A percentile compares a stretch with the other conserved stretches of the same genome.
Evolutionary conservation across 1,140 invertebrate genomes (phyloP).

Genomic region (Frieseomelitta varia): DNA sequence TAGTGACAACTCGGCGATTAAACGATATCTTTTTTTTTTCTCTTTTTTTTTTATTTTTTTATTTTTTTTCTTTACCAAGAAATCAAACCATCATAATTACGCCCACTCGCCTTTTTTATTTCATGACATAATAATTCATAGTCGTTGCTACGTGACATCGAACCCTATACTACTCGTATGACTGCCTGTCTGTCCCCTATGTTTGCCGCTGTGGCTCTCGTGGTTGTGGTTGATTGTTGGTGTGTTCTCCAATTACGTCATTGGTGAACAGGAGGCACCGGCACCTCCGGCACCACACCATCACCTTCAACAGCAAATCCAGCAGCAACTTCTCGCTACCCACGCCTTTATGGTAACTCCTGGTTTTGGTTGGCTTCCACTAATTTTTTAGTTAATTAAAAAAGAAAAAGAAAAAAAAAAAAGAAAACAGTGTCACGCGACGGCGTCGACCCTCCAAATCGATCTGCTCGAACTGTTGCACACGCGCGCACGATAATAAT

Average conservation of each 20-base stretch:
- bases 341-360: slow-evolving; percentile 83
- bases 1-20: not conserved
- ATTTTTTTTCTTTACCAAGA: not conserved
- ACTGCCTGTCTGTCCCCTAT: slow-evolving; percentile 82
- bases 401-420: not conserved
- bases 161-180: slow-evolving; percentile 81
- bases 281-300: slow-evolving; percentile 82
- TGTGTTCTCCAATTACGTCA: slow-evolving; percentile 82
- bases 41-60: not conserved
- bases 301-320: slow-evolving; percentile 83
- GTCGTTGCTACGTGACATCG: slow-evolving; percentile 77
- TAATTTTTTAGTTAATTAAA: slow-evolving; percentile 76
- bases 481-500: no score
- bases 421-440: slow-evolving; percentile 12
- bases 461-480: not conserved
- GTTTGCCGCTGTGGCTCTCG: slow-evolving; percentile 83
- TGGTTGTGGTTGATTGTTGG: slow-evolving; percentile 83
- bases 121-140: slow-evolving; percentile 72
- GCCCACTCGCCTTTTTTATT: slow-evolving; percentile 63
- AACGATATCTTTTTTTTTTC: not conserved
- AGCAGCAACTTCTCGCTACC: slow-evolving; percentile 83
- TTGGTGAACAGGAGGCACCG: slow-evolving; percentile 82
- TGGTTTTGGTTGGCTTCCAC: slow-evolving; percentile 83
- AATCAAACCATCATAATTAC: slow-evolving; percentile 63
- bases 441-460: not conserved